Evolutionary conservation across 2,888 invertebrate species (phyloP), one percentile per base, ranked within the genome.

Genomic region (Helleia helle): DNA sequence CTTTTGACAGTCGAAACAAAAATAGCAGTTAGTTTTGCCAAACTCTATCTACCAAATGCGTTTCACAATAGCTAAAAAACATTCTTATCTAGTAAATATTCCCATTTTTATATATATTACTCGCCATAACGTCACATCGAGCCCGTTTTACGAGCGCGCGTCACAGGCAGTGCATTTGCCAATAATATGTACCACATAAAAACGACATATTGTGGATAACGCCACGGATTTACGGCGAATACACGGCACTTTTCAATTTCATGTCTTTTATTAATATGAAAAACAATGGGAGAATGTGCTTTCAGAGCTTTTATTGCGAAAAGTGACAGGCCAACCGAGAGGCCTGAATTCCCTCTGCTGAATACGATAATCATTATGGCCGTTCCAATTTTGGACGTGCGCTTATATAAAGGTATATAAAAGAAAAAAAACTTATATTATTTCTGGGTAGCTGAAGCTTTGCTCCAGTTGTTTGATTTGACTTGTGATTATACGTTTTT

Each of bases 101-200:
- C 22, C 34, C 34, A 22, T 12, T 34, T 34, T 34, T 34, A 34
- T 34, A 34, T 11, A 31, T 34, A 34, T 34, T 34, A 34, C 34
- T 18, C 22, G 22, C 34, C 34, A 22, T 34, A 34, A 34, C 34
- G 34, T 22, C 34, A 34, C 34, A 34, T n/a, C 34, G 34, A 9
- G 18, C 18, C 34, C 18, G 18, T 34, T 40, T 40, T 40, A 40
- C 40, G 40, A 36, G 39, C 29, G 18, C 26, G 31, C 38, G 46
- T 43, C 40, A 40, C 26, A 17, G 25, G 28, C 45, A 40, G 37
- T 40, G 46, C 46, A 39, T 29, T 43, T 38, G 42, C 31, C 42
- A 43, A 46, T 46, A 43, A 46, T 46, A 41, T 43, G 43, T 25
- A 36, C 38, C 18, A 40, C 34, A 46, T 46, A 43, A 46, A 43